These are phyloP conservation scores for Volucella inflata DNA, from an alignment of 2,888 invertebrate genomes.

Conservation along the genomic window DNA sequence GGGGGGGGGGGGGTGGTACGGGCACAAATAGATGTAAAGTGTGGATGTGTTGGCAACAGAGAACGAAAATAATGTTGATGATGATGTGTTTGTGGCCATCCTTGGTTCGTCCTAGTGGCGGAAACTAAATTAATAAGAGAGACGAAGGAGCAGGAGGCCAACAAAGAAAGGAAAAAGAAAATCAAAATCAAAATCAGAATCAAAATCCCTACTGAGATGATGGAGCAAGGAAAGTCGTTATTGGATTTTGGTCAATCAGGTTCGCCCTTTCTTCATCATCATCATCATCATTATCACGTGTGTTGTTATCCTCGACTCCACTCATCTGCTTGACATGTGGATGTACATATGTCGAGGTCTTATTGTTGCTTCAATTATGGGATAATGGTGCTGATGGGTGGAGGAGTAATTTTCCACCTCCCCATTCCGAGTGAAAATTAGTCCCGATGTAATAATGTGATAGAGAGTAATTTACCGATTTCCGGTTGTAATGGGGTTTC, in stretches of 20 bases:
- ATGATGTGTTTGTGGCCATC: slow-evolving; percentile 39
- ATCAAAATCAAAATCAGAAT: not conserved
- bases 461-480: slow-evolving; percentile 72
- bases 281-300: not conserved
- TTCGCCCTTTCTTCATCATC: slow-evolving; percentile 32
- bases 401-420: not conserved
- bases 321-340: slow-evolving; percentile 30
- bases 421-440: slow-evolving; percentile 46
- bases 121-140: slow-evolving; percentile 69
- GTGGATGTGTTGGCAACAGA: too few relatives aligned
- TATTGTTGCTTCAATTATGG: slow-evolving; percentile 54
- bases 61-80: too few relatives aligned
- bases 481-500: slow-evolving; percentile 70
- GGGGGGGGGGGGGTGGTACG: not conserved
- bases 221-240: slow-evolving; percentile 61
- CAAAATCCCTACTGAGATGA: slow-evolving; percentile 62
- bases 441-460: slow-evolving; percentile 70
- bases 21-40: not conserved
- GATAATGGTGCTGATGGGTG: not conserved
- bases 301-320: slow-evolving; percentile 1
- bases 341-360: slow-evolving; percentile 52
- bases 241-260: slow-evolving; percentile 70
- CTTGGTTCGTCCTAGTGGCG: slow-evolving; percentile 41
- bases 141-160: not conserved
- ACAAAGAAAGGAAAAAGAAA: slow-evolving; percentile 13